phyloP scores from a whole-genome alignment of 2,113 vertebrate genomes.

The Anseranas semipalmata region DNA sequence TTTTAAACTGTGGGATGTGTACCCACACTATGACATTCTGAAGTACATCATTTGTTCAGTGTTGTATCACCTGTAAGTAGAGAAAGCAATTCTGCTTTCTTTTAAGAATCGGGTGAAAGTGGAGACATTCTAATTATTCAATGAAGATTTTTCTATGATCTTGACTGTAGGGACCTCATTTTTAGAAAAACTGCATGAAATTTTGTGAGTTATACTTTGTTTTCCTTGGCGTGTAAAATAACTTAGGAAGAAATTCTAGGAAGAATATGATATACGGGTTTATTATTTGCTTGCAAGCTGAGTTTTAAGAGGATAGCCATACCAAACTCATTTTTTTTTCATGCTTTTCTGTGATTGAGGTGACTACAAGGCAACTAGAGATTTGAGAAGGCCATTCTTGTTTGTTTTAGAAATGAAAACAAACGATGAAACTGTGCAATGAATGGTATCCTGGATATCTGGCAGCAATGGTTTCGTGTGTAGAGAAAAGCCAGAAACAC shows the following conservation, averaged over 20 bases:
- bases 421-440: neutral
- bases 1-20: neutral
- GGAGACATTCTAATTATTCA: neutral
- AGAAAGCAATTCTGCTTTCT: neutral
- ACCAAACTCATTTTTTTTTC: neutral
- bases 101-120: neutral
- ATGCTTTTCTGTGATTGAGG: neutral
- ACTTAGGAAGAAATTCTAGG: neutral
- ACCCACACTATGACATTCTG: neutral
- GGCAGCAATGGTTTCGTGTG: neutral
- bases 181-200: neutral
- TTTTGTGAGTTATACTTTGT: neutral
- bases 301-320: neutral
- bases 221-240: neutral
- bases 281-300: neutral
- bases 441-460: neutral
- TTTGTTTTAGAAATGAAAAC: conserved; percentile 2
- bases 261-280: neutral
- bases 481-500: neutral
- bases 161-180: neutral
- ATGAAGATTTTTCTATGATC: neutral
- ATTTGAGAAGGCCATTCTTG: neutral
- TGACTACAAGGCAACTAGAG: neutral
- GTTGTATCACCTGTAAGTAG: neutral
- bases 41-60: neutral